Percentiles rank a stretch among this genome's conserved stretches.
phyloP scores from a whole-genome alignment of 2,888 invertebrate species.

The Dioctria rufipes region DNA sequence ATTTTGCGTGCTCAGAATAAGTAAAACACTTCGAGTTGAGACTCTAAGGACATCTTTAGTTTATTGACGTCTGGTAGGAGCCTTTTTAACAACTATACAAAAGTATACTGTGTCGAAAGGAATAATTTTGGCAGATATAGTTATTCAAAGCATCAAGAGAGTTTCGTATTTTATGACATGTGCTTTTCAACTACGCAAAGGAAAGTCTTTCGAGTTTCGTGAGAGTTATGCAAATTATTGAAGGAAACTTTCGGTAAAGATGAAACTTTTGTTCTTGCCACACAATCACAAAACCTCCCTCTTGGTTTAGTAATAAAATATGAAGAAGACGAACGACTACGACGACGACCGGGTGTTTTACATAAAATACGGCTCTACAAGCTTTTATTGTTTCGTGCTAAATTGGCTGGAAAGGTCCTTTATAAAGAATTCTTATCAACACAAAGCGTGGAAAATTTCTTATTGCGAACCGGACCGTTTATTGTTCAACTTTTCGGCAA shows the following conservation, averaged over 20 bases:
- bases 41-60: neutral
- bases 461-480: neutral
- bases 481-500: neutral
- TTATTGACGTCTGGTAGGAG: neutral
- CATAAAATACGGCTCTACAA: too few relatives aligned
- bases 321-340: neutral
- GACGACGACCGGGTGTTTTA: neutral
- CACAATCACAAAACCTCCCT: neutral
- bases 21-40: neutral
- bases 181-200: neutral
- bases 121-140: neutral
- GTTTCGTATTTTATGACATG: neutral
- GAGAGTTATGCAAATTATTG: slow-evolving; percentile 29
- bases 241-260: slow-evolving; percentile 10
- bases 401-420: too few relatives aligned
- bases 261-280: neutral
- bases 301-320: neutral
- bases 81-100: neutral
- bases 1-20: slow-evolving; percentile 26
- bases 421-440: neutral
- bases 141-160: neutral
- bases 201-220: neutral
- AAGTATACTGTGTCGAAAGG: neutral
- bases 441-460: neutral
- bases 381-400: too few relatives aligned